These are phyloP conservation scores for Anguilla pacifica DNA, from an alignment of 2,797 vertebrate species.

Conservation along the genomic window DNA sequence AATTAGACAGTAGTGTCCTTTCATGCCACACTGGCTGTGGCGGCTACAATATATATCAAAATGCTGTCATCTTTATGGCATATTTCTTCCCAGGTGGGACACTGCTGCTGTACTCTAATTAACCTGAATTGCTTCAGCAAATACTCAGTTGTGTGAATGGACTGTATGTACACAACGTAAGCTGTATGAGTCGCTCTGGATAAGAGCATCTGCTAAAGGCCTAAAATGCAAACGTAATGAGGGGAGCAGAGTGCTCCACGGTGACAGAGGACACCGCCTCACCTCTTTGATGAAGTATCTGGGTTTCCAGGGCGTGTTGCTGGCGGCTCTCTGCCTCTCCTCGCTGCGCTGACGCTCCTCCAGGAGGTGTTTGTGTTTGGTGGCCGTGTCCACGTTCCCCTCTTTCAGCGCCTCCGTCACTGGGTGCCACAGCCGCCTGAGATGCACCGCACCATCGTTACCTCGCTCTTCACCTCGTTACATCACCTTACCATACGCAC, in stretches of 20 bases:
- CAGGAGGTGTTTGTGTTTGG: slow-evolving; percentile 83
- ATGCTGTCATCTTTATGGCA: neutral
- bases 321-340: slow-evolving; percentile 74
- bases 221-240: neutral
- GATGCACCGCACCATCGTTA: neutral
- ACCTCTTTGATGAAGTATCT: slow-evolving; percentile 90
- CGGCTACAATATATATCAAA: neutral
- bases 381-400: slow-evolving; percentile 81
- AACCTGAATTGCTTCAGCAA: neutral
- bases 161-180: neutral
- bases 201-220: neutral
- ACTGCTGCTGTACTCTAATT: neutral
- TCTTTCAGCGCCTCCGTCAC: slow-evolving; percentile 82
- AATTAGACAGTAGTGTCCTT: neutral
- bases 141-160: neutral
- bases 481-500: neutral
- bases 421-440: slow-evolving; percentile 84
- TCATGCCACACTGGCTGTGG: neutral
- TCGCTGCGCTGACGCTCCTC: slow-evolving; percentile 86
- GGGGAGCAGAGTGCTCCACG: neutral
- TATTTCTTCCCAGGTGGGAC: neutral
- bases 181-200: neutral
- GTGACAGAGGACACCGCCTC: slow-evolving; percentile 31
- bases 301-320: slow-evolving; percentile 76
- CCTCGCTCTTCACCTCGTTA: neutral